These are phyloP conservation scores for Dunckerocampus dactyliophorus DNA, from an alignment of 2,113 vertebrate species.

Conservation along the genomic window DNA sequence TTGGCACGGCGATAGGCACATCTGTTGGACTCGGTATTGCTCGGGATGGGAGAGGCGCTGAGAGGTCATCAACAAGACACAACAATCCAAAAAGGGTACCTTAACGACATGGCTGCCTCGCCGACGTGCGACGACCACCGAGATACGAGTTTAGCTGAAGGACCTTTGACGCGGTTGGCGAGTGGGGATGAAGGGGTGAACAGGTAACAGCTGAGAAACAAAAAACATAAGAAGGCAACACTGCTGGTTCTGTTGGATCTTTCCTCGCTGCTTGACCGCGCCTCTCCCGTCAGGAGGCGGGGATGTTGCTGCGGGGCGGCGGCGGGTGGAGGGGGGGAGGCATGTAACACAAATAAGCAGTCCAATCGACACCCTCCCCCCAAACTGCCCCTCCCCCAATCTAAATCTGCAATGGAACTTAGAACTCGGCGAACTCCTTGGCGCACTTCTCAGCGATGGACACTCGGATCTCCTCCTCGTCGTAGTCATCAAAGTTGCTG, in stretches of 20 bases:
- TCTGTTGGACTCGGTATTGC: slow-evolving; percentile 73
- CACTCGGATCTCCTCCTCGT: slow-evolving; percentile 90
- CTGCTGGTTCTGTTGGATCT: slow-evolving; percentile 74
- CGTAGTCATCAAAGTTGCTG: slow-evolving; percentile 94
- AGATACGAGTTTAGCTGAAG: slow-evolving; percentile 53
- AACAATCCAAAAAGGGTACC: slow-evolving; percentile 60
- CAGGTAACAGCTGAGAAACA: slow-evolving; percentile 68
- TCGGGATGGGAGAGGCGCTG: slow-evolving; percentile 25
- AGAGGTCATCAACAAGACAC: background rate
- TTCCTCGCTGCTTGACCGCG: slow-evolving; percentile 50
- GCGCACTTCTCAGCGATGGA: slow-evolving; percentile 90
- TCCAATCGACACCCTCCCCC: slow-evolving; percentile 54
- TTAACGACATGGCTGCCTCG: slow-evolving; percentile 50
- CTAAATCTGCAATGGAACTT: slow-evolving; percentile 60
- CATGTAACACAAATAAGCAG: slow-evolving; percentile 67
- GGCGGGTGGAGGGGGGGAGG: slow-evolving; percentile 8
- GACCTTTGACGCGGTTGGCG: slow-evolving; percentile 44
- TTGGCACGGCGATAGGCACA: slow-evolving; percentile 66
- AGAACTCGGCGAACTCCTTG: slow-evolving; percentile 93
- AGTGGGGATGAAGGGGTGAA: slow-evolving; percentile 65
- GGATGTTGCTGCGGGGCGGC: background rate
- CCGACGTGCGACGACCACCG: slow-evolving; percentile 52
- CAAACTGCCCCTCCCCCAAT: slow-evolving; percentile 30
- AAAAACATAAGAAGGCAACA: slow-evolving; percentile 69
- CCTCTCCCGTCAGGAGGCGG: slow-evolving; percentile 34